These are phyloP conservation scores for Apodemus agrarius DNA, from an alignment of 2,797 vertebrate genomes.

Conservation along the genomic window DNA sequence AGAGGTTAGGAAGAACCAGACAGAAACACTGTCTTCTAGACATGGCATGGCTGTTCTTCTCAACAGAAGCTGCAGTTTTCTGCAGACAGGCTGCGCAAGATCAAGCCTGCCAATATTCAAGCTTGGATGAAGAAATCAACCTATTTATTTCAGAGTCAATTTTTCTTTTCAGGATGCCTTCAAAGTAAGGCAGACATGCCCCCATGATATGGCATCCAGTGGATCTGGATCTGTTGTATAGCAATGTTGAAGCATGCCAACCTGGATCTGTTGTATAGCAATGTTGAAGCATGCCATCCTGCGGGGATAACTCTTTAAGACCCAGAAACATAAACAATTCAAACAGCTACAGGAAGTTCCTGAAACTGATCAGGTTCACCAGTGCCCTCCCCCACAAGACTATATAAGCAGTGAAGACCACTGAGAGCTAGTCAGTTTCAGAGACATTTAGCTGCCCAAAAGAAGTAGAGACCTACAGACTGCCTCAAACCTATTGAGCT, in stretches of 20 bases:
- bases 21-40: background rate
- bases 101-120: background rate
- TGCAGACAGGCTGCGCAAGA: background rate
- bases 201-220: background rate
- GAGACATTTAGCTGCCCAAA: background rate
- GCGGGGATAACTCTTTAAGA: background rate
- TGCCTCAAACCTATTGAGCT: background rate
- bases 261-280: no score
- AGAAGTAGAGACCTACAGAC: background rate
- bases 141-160: background rate
- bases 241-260: no score
- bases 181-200: background rate
- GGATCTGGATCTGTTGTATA: background rate
- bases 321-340: background rate
- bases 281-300: background rate
- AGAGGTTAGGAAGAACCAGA: background rate
- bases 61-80: background rate
- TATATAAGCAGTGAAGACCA: background rate
- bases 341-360: background rate
- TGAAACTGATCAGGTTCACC: background rate
- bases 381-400: background rate
- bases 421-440: background rate
- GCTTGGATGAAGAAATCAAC: background rate
- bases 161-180: background rate
- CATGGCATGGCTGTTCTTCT: no score